Evolutionary conservation across 2,797 vertebrate species (phyloP).

Genomic region (Gymnocypris eckloni): DNA sequence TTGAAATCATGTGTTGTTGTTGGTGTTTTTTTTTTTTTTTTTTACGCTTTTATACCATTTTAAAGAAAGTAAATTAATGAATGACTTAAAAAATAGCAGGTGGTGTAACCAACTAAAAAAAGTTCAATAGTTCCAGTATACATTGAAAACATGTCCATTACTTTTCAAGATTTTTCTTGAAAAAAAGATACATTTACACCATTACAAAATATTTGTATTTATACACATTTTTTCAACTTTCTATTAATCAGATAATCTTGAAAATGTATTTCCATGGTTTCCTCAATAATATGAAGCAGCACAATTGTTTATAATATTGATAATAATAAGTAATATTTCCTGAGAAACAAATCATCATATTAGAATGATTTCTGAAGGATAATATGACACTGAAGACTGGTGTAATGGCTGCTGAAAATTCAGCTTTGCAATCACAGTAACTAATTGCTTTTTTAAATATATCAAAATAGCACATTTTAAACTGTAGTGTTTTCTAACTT

Average conservation of each 20-base stretch:
- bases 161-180: too few species aligned
- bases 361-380: not conserved
- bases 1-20: not conserved
- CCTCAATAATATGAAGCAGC: not conserved
- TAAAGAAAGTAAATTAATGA: not conserved
- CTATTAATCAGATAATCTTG: not conserved
- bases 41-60: not conserved
- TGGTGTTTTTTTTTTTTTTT: not conserved
- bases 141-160: not conserved
- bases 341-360: not conserved
- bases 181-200: not conserved
- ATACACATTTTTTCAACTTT: not conserved
- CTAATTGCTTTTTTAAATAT: not conserved
- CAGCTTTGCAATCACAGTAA: not conserved
- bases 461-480: not conserved
- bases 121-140: not conserved
- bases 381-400: not conserved
- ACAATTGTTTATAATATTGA: not conserved
- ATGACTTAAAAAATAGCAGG: not conserved
- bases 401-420: not conserved
- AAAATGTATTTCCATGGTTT: not conserved
- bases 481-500: not conserved
- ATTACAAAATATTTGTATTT: not conserved
- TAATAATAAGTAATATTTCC: not conserved
- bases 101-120: not conserved